A percentile compares a stretch with the other conserved stretches of the same genome.
These are phyloP conservation scores for Anastrepha ludens DNA, from an alignment of 1,140 invertebrate species.

Conservation along the genomic window DNA sequence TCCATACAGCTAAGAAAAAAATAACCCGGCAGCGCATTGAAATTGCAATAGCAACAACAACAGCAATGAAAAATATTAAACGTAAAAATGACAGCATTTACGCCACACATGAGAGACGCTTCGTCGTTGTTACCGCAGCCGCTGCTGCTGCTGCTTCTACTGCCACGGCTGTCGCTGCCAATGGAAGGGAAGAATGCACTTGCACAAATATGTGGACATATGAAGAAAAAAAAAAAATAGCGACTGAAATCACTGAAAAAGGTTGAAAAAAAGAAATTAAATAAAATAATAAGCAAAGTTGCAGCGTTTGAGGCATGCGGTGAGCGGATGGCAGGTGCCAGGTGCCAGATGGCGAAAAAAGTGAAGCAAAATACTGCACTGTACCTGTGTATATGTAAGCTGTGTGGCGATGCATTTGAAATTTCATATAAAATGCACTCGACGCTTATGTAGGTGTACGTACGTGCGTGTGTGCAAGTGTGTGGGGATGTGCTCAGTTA, in stretches of 20 bases:
- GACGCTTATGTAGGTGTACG: background rate
- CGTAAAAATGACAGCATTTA: background rate
- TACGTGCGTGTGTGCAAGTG: background rate
- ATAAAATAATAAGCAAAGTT: conserved; percentile 8
- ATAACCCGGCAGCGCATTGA: no score
- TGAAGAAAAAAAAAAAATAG: conserved; percentile 28
- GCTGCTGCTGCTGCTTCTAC: no score
- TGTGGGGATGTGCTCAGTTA: background rate
- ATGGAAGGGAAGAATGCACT: conserved; percentile 22
- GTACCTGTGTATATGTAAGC: background rate
- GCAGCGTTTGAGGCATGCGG: background rate
- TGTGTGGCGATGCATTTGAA: background rate
- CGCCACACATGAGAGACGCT: background rate
- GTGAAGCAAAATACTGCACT: background rate
- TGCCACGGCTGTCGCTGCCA: background rate
- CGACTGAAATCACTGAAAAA: conserved; percentile 19
- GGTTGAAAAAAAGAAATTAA: background rate
- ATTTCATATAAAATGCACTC: conserved; percentile 28
- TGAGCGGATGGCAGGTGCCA: background rate
- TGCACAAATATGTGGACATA: conserved; percentile 32
- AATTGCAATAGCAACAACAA: conserved; percentile 1
- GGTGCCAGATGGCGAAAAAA: conserved; percentile 29
- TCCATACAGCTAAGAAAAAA: no score
- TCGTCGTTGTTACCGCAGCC: background rate
- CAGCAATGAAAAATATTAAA: conserved; percentile 29